Conservation (phyloP, 2,888 invertebrate species). For the Empis stercorea region DNA sequence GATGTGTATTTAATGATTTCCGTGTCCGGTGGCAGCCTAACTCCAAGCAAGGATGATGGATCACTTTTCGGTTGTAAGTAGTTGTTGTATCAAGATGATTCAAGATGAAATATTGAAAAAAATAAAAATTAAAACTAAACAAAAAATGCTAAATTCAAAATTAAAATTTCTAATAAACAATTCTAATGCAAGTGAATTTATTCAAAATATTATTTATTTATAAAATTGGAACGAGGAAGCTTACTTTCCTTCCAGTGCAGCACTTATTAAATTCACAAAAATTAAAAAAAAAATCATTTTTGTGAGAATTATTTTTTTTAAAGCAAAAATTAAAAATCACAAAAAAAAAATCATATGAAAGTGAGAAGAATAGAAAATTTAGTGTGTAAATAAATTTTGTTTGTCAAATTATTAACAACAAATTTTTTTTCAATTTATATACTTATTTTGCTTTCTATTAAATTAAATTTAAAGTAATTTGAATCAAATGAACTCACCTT, state of each 20-base stretch:
- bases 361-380: slow-evolving; percentile 17
- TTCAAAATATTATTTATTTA: background rate
- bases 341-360: slow-evolving; percentile 6
- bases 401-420: background rate
- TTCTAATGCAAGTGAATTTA: background rate
- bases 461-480: background rate
- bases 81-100: no score
- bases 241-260: slow-evolving; percentile 60
- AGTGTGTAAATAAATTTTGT: background rate
- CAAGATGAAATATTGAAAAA: background rate
- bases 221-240: slow-evolving; percentile 20
- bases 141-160: background rate
- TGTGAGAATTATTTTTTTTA: background rate
- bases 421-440: background rate
- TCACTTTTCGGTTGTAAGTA: slow-evolving; percentile 43
- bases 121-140: background rate
- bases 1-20: slow-evolving; percentile 85
- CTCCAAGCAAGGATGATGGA: slow-evolving; percentile 69
- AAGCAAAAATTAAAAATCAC: background rate
- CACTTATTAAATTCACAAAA: slow-evolving; percentile 36
- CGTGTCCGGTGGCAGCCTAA: slow-evolving; percentile 74
- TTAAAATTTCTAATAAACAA: background rate
- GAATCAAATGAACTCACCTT: slow-evolving; percentile 28
- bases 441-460: background rate
- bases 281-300: background rate